A percentile compares a stretch with the other conserved stretches of the same genome.
Conservation (phyloP, 1,140 invertebrate species). For the Drosophila mauritiana region DNA sequence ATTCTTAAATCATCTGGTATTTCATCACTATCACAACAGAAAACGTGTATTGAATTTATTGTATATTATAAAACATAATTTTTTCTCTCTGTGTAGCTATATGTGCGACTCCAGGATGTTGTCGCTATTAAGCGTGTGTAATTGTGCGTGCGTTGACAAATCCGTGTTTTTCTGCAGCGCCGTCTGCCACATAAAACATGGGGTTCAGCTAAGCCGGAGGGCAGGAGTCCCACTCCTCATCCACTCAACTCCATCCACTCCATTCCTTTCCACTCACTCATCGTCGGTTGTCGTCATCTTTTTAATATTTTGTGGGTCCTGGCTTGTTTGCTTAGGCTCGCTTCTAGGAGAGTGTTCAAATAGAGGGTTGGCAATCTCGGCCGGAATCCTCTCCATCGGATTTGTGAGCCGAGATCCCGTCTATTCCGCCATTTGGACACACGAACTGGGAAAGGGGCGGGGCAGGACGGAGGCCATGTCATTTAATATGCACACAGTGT, state of each 20-base stretch:
- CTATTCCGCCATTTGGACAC: constrained; percentile 4
- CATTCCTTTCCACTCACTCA: constrained; percentile 31
- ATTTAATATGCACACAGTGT: constrained; percentile 70
- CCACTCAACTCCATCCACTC: neutral
- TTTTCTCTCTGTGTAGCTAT: constrained; percentile 4
- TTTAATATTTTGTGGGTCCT: constrained; percentile 70
- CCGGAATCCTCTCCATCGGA: constrained; percentile 7
- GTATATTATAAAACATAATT: neutral
- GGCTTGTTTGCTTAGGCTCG: constrained; percentile 65
- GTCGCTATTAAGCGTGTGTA: constrained; percentile 74
- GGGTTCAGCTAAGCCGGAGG: constrained; percentile 38
- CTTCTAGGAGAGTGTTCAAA: constrained; percentile 61
- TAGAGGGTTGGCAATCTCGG: constrained; percentile 38
- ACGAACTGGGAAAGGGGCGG: too few relatives aligned
- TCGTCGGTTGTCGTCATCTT: constrained; percentile 58
- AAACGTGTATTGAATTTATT: too few relatives aligned
- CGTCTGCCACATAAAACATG: constrained; percentile 67
- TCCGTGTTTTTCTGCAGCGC: constrained; percentile 66
- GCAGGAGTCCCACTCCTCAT: constrained; percentile 2
- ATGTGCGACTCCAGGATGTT: constrained; percentile 45
- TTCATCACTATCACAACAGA: neutral
- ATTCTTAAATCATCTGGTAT: neutral
- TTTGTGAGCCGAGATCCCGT: constrained; percentile 29
- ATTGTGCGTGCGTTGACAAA: constrained; percentile 80
- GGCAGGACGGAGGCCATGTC: constrained; percentile 33